phyloP scores from a whole-genome alignment of 1,140 invertebrate genomes.

The Saxidomus purpurata region DNA sequence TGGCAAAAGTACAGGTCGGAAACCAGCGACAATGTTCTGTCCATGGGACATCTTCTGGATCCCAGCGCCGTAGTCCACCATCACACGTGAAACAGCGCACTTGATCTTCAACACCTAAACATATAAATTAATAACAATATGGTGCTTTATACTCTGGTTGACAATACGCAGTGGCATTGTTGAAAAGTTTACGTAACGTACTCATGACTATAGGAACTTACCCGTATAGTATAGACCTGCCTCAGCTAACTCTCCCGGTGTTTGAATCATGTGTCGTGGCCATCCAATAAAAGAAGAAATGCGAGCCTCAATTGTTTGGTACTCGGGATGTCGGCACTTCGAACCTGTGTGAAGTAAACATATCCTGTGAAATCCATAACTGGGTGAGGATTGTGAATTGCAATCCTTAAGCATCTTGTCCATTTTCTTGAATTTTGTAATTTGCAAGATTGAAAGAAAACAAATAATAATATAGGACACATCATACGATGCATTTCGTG shows the following conservation, averaged over 20 bases:
- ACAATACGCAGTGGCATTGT: neutral
- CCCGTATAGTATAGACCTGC: slow-evolving; percentile 41
- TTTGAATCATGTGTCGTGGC: neutral
- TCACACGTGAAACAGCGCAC: slow-evolving; percentile 94
- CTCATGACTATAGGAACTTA: neutral
- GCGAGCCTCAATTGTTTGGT: slow-evolving; percentile 9
- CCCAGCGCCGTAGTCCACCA: slow-evolving; percentile 91
- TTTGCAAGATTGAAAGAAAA: too few species aligned
- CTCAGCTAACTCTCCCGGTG: slow-evolving; percentile 14
- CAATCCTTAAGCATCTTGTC: too few species aligned
- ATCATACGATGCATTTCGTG: too few species aligned
- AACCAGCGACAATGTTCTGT: slow-evolving; percentile 89
- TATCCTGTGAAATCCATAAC: too few species aligned
- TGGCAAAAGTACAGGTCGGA: slow-evolving; percentile 91
- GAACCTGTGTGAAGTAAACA: neutral
- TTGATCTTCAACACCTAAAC: slow-evolving; percentile 88
- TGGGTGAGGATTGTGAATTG: neutral
- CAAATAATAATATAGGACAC: too few species aligned
- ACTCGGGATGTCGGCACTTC: neutral
- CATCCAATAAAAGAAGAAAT: neutral
- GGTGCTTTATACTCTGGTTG: neutral
- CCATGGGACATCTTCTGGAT: slow-evolving; percentile 91
- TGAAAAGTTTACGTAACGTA: neutral
- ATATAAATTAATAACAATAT: neutral
- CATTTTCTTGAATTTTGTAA: too few species aligned